Evolutionary conservation across 2,888 invertebrate species (phyloP), one percentile per base, ranked within the genome.

Genomic region (Pachliopta kotzebuea): DNA sequence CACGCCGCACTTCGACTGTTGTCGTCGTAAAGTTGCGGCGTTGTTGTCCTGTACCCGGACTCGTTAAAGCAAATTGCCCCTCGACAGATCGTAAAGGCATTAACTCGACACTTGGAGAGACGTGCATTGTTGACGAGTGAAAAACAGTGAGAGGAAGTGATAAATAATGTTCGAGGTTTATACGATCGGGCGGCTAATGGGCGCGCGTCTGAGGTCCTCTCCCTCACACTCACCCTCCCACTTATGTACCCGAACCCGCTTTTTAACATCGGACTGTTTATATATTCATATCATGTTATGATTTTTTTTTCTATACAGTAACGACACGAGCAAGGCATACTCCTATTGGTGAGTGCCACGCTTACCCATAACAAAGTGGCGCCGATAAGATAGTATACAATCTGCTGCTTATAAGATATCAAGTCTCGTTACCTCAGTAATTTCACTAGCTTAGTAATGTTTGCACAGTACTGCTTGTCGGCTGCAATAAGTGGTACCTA

Each of bases 81-180:
- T 84, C 82, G 80, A 82, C 85, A 86, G 81, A 75, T 87, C 85
- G 85, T 88, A 85, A 85, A 88, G 81, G 78, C 80, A 86, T 86
- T 86, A 86, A 83, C 81, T 84, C 83, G 78, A 80, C 81, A 79
- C 80, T 80, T 72, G 70, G 75, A 77, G 78, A 79, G 80, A 73
- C 74, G 76, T 78, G 83, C 77, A 87, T 89, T 89, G 89, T 88
- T 88, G 83, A 76, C 77, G 81, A 80, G 80, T 85, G 88, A 88
- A 87, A 89, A 89, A 89, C 83, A 83, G 74, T 74, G 82, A 85
- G 83, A 90, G 90, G 90, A 90, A 90, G 75, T 85, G 77, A 90
- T 90, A 90, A 90, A 90, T 90, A 86, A 88, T 85, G 85, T 86
- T 86, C 82, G 83, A 84, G 87, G 88, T 87, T 87, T 89, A 89